Base-by-base conservation (phyloP, 2,888 invertebrate genomes). In the Saturnia japonica region DNA sequence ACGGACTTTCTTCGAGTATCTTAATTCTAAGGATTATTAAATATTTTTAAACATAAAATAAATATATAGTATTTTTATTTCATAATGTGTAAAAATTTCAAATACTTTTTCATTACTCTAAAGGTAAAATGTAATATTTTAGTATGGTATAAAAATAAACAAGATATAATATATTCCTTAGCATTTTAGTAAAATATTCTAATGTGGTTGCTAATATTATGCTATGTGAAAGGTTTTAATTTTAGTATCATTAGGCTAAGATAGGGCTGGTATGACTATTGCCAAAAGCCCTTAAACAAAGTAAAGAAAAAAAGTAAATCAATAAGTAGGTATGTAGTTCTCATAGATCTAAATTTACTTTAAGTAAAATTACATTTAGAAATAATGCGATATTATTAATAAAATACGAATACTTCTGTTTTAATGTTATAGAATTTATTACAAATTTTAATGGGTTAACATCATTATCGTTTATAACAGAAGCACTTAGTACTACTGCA, bases 1-100 rank as follows among this genome's bases (percentile, higher is more conserved):
- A 70, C 51, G 66, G 7, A 16, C 51, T n/a, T 47, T 12, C 70
- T 43, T 69, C 42, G 40, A 70, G 34, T 34, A 34, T 34, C 34
- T 34, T 22, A 47, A 34, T 16, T 40, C 16, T 47, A 47, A 62
- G 34, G 34, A 22, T 16, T 54, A 1, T 11, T 54, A 69, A 64
- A 40, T 34, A 51, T 25, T 22, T 57, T 68, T 40, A 6, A 47
- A 47, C 19, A 19, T 47, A 47, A 47, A 47, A 47, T 47, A 19
- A 11, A 47, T 45, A 1, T 47, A 47, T 47, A n/a, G n/a, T n/a
- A n/a, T n/a, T n/a, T n/a, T n/a, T n/a, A n/a, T n/a, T 51, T n/a
- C 51, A 1, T 0, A 51, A n/a, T 19, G 3, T 19, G 7, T 7
- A n/a, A 51, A 51, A n/a, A 51, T 51, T n/a, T 51, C 0, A n/a